phyloP scores from a whole-genome alignment of 2,113 vertebrate species.

The Percina caprodes region DNA sequence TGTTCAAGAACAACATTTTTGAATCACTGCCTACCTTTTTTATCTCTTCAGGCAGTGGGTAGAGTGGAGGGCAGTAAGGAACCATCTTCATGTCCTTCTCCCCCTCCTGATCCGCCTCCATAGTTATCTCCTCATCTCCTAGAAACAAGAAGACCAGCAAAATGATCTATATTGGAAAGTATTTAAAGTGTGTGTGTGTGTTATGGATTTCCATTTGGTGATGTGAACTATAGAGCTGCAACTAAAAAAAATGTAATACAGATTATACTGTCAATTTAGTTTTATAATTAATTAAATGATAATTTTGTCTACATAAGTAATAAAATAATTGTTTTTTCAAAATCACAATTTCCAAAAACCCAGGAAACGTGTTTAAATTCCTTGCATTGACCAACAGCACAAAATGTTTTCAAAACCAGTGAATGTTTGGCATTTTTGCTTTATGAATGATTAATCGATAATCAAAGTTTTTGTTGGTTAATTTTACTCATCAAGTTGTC shows the following conservation, averaged over 20 bases:
- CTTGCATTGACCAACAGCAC: slow-evolving; percentile 3
- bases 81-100: slow-evolving; percentile 67
- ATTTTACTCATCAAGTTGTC: neutral
- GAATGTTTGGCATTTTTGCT: neutral
- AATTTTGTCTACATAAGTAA: neutral
- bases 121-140: slow-evolving; percentile 58
- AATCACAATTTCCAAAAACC: neutral
- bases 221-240: neutral
- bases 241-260: too few relatives aligned
- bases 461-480: neutral
- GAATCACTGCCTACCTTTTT: slow-evolving; percentile 74
- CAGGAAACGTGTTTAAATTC: neutral
- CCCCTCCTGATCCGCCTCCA: slow-evolving; percentile 43
- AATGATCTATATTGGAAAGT: slow-evolving; percentile 10
- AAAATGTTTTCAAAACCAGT: neutral
- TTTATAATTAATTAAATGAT: neutral
- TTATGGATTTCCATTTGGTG: neutral
- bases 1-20: slow-evolving; percentile 28
- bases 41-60: slow-evolving; percentile 83
- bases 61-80: slow-evolving; percentile 59
- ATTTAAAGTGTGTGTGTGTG: neutral
- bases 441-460: neutral
- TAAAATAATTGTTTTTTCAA: neutral
- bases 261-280: neutral
- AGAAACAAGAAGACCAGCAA: slow-evolving; percentile 43